Conservation (phyloP, 2,113 vertebrate species). For the Helogale parvula region DNA sequence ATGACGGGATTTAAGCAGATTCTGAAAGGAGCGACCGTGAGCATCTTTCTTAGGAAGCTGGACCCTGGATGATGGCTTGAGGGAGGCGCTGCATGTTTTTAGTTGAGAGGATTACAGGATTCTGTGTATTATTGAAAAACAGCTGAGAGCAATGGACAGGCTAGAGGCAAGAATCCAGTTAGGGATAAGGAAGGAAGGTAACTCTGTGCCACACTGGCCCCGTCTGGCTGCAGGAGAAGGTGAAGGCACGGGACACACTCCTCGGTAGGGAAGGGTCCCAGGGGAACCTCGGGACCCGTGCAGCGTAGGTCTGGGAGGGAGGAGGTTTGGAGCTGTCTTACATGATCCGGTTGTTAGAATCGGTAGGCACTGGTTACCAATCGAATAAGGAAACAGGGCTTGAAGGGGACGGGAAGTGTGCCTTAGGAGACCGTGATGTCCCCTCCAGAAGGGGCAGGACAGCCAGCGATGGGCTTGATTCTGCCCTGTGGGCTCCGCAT, state of each 20-base stretch:
- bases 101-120: background rate
- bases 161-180: background rate
- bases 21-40: background rate
- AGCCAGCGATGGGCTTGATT: no score
- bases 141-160: background rate
- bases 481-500: background rate
- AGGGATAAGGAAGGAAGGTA: fast-evolving
- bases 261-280: fast-evolving
- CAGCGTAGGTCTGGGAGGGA: background rate
- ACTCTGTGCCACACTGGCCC: fast-evolving
- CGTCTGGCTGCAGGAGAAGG: background rate
- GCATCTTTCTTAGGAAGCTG: background rate
- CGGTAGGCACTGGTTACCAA: no score
- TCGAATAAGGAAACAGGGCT: no score
- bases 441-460: background rate
- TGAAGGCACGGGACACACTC: no score
- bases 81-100: background rate
- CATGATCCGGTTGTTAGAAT: background rate
- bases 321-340: background rate
- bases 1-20: background rate
- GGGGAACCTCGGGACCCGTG: fast-evolving
- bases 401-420: background rate
- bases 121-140: background rate
- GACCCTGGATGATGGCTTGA: no score
- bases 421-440: fast-evolving